phyloP scores from a whole-genome alignment of 2,113 vertebrate genomes.

The Saguinus midas region DNA sequence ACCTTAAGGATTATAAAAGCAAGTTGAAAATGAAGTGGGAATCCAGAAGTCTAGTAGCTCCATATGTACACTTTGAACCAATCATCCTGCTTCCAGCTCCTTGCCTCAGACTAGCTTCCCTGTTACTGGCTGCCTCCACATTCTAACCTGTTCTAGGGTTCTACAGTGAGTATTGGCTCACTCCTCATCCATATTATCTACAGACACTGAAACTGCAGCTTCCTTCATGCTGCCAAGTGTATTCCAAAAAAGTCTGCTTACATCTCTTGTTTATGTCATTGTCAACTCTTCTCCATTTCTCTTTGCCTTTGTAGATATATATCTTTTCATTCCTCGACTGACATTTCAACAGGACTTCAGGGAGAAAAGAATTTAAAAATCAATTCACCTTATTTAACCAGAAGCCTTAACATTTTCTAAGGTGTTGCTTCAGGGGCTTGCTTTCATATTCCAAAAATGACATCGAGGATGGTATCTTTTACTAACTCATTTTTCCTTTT shows the following conservation, averaged over 20 bases:
- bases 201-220: neutral
- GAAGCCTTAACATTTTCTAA: slow-evolving; percentile 19
- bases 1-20: neutral
- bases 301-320: neutral
- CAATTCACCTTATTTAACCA: slow-evolving; percentile 4
- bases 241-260: neutral
- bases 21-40: neutral
- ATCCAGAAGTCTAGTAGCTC: neutral
- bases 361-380: neutral
- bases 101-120: neutral
- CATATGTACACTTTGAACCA: neutral
- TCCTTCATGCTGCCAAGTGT: neutral
- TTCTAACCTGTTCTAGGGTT: neutral
- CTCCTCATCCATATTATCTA: neutral
- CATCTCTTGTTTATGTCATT: neutral
- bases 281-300: neutral
- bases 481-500: neutral
- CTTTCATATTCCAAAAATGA: slow-evolving; percentile 46
- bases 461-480: neutral
- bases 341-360: slow-evolving; percentile 14
- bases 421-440: neutral
- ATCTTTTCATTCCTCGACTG: neutral
- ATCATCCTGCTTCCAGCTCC: neutral
- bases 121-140: neutral
- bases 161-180: neutral